Evolutionary conservation across 1,140 invertebrate species (phyloP), one percentile per base, ranked within the genome.

Genomic region (Lineus longissimus): DNA sequence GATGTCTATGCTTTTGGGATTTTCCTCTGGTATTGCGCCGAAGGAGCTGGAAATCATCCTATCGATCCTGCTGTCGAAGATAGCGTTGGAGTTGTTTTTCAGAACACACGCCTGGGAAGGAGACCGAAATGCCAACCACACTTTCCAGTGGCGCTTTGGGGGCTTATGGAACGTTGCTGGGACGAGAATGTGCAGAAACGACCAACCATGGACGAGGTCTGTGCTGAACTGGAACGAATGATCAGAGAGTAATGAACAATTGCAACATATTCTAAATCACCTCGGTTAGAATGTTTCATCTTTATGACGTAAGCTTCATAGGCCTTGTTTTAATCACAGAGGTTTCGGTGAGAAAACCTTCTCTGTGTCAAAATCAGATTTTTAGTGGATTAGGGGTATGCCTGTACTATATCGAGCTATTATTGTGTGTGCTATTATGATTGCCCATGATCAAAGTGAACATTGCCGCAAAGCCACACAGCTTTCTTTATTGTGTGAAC

Each of bases 1-100:
- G 60, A 61, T 40, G 43, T 61, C 30, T 61, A 31, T 29, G 22
- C 45, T 2, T 61, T 61, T 33, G 60, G 60, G 2, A 61, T 61
- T n/a, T 54, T 57, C 13, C 31, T 61, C 17, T 61, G 60, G 60
- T 61, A 61, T 61, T 19, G 45, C 15, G 41, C 22, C 6, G 60
- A 61, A 59, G 60, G 60, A 17, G 57, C 17, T 23, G 60, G 60
- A 2, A 61, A 61, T 25, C 60, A 31, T 31, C 27, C 27, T n/a
- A n/a, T 54, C 19, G 13, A 40, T 57, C 7, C 19, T 19, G 2
- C 2, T 27, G 13, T 25, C 7, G 25, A 22, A 22, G 27, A 54
- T 15, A 7, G 29, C n/a, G 17, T 61, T 33, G 29, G 41, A 61
- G 9, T 40, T 2, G 17, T 61, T 11, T 57, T 40, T 29, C 2